These are phyloP conservation scores for Crocodylus rhombifer DNA, from an alignment of 2,797 vertebrate genomes.

Conservation along the genomic window DNA sequence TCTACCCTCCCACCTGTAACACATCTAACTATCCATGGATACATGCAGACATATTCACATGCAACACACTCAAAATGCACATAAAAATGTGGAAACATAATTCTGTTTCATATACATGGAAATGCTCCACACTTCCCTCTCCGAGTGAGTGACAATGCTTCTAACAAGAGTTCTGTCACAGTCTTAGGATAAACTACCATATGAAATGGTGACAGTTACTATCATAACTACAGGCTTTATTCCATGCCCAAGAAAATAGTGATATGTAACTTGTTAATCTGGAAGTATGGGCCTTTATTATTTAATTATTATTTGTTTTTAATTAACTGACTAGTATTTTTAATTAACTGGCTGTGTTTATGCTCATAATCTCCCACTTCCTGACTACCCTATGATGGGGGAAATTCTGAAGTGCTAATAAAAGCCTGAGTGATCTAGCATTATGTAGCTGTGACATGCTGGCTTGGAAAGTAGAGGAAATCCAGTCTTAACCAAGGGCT, in stretches of 20 bases:
- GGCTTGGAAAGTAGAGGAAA: not conserved
- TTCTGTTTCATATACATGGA: not conserved
- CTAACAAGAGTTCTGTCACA: not conserved
- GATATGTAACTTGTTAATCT: not conserved
- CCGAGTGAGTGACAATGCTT: not conserved
- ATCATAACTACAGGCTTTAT: not conserved
- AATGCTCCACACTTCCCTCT: not conserved
- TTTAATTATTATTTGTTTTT: not conserved
- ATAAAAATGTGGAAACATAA: not conserved
- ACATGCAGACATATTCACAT: not conserved
- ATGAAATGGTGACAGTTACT: not conserved
- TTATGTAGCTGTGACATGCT: fast-evolving
- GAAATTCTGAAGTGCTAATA: not conserved
- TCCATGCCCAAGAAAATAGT: not conserved
- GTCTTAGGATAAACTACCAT: not conserved
- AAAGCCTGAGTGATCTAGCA: fast-evolving
- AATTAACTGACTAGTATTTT: not conserved
- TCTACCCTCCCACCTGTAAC: no score
- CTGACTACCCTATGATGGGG: not conserved
- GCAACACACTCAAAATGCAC: no score
- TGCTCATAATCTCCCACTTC: not conserved
- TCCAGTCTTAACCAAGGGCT: not conserved
- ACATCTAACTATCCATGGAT: not conserved
- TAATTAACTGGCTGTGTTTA: not conserved
- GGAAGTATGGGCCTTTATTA: not conserved